Base-by-base conservation (phyloP, 2,797 vertebrate genomes). In the Clarias fuscus region DNA sequence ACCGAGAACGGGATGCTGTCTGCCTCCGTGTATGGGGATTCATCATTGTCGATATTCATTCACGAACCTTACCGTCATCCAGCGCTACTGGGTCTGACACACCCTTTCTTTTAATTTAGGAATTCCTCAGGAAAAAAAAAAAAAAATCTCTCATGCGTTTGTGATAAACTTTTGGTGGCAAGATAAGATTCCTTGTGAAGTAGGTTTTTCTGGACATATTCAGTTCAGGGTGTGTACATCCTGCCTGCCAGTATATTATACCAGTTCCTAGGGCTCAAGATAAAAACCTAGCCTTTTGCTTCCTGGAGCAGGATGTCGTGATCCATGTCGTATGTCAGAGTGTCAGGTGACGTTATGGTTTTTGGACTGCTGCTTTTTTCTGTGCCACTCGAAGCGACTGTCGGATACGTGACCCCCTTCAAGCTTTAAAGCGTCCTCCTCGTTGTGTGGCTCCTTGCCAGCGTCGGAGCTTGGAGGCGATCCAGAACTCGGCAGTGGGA, bases 21-120 rank as follows among this genome's bases (percentile, higher is more conserved):
- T 95, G 93, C 89, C 91, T 94, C 91, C 92, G 93, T 94, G 95
- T 93, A 94, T 90, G 87, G 92, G 68, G 65, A 92, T 90, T 87
- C 77, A 90, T 82, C 64, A 33, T 30, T 43, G 78, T 43, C n/a
- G 48, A 82, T 68, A 82, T 68, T 68, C 48, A 68, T 82, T 56
- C 80, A 82, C 65, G 33, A 68, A 82, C 14, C 65, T 4, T 67
- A 68, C 5, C n/a, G 1, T 30, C 62, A 56, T 68, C n/a, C 37
- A 7, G 33, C 67, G n/a, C 43, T 33, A 7, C 10, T 5, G 7
- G 24, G 37, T 64, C 33, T 61, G 20, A 79, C 58, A 80, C 59
- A 43, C 33, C 59, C 37, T 27, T 81, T 48, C 22, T 43, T 40
- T 62, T 43, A 43, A 64, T 80, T 64, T 43, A 80, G 33, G 61